Conservation (phyloP, 2,797 vertebrate genomes). For the Sus cebifrons region DNA sequence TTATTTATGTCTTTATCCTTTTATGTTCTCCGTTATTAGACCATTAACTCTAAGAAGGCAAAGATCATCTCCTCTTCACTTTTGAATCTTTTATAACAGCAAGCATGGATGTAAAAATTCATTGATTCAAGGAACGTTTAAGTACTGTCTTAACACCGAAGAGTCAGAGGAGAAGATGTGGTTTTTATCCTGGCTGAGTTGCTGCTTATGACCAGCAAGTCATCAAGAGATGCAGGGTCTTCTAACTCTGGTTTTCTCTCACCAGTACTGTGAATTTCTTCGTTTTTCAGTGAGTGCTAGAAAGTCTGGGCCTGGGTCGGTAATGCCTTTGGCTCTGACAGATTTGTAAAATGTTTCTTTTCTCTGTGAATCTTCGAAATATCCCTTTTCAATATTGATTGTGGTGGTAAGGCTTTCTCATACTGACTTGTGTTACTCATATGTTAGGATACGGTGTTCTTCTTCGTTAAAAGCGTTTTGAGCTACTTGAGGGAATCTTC, state of each 20-base stretch:
- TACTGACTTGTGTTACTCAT: not conserved
- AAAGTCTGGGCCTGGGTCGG: not conserved
- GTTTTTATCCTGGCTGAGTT: not conserved
- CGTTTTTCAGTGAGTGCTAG: not conserved
- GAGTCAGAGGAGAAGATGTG: not conserved
- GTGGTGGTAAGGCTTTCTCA: not conserved
- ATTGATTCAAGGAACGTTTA: not conserved
- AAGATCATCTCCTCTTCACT: not conserved
- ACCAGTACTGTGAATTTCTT: not conserved
- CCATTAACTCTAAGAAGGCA: constrained; percentile 6
- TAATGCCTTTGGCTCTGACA: not conserved
- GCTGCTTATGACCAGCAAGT: no score
- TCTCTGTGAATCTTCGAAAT: not conserved
- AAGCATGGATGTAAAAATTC: not conserved
- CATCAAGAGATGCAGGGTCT: not conserved
- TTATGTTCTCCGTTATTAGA: not conserved
- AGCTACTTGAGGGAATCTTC: not conserved
- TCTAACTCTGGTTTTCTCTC: constrained; percentile 6
- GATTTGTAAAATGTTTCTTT: not conserved
- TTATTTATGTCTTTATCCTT: constrained; percentile 5
- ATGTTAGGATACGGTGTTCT: not conserved
- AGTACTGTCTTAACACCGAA: not conserved
- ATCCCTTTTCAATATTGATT: not conserved
- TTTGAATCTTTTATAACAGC: not conserved
- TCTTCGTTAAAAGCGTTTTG: not conserved